phyloP scores from a whole-genome alignment of 23 tunicate species.

The Botrylloides violaceus region DNA sequence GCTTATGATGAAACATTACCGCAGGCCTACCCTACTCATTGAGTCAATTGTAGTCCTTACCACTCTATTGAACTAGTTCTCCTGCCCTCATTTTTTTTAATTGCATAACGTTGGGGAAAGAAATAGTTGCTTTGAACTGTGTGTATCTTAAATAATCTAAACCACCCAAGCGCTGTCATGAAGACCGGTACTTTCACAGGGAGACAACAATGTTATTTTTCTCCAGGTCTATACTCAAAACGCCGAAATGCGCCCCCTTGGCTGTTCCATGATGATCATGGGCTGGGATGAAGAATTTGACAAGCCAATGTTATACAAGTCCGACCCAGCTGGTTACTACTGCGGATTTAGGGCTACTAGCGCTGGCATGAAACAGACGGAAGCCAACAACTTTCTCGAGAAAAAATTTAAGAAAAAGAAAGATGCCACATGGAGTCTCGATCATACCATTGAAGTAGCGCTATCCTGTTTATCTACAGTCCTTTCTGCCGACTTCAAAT shows the following conservation, averaged over 20 bases:
- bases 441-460: constrained; percentile 72
- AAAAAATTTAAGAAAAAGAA: constrained; percentile 91
- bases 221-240: constrained; percentile 92
- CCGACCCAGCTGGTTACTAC: constrained; percentile 69
- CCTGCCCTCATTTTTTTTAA: too few species aligned
- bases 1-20: too few species aligned
- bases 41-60: too few species aligned
- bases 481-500: constrained; percentile 84
- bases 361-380: constrained; percentile 95
- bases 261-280: constrained; percentile 75
- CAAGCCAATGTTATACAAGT: constrained; percentile 84
- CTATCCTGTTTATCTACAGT: constrained; percentile 83
- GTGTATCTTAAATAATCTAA: too few species aligned
- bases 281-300: constrained; percentile 93
- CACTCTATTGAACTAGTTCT: too few species aligned
- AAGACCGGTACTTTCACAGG: too few species aligned
- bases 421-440: constrained; percentile 59
- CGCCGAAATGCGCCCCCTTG: constrained; percentile 92
- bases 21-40: too few species aligned
- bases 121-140: too few species aligned
- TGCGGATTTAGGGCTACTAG: constrained; percentile 93
- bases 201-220: too few species aligned
- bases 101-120: too few species aligned
- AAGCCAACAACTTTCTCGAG: constrained; percentile 93
- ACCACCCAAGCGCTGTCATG: too few species aligned